A percentile compares a stretch with the other conserved stretches of the same genome.
phyloP scores from a whole-genome alignment of 2,113 vertebrate genomes.

The Ochotona curzoniae region DNA sequence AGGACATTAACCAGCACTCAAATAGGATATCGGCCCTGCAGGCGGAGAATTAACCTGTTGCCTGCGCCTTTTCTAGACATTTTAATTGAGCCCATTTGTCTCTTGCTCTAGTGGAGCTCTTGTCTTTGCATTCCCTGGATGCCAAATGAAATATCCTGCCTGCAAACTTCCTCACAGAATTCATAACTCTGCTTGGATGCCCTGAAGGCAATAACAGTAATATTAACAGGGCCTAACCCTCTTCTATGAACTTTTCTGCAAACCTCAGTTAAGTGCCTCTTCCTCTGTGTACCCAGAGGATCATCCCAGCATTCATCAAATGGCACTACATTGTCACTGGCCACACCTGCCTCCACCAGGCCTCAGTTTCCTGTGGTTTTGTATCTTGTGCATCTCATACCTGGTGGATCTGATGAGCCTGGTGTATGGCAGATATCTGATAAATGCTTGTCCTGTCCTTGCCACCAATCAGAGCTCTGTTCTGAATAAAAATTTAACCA shows the following conservation, averaged over 20 bases:
- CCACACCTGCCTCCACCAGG: background rate
- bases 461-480: fast-evolving
- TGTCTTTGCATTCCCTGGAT: background rate
- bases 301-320: background rate
- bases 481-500: background rate
- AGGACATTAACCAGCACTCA: too few species aligned
- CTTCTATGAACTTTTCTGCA: background rate
- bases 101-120: background rate
- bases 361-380: background rate
- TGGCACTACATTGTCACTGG: background rate
- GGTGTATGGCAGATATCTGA: background rate
- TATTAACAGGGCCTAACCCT: background rate
- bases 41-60: too few species aligned
- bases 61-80: background rate
- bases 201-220: too few species aligned
- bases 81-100: background rate
- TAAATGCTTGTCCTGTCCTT: background rate
- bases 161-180: background rate
- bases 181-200: background rate
- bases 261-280: too few species aligned
- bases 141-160: background rate
- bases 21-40: too few species aligned
- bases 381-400: background rate
- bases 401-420: background rate
- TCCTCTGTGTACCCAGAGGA: background rate